Conservation (phyloP, 2,797 vertebrate genomes). For the Danio choprae region DNA sequence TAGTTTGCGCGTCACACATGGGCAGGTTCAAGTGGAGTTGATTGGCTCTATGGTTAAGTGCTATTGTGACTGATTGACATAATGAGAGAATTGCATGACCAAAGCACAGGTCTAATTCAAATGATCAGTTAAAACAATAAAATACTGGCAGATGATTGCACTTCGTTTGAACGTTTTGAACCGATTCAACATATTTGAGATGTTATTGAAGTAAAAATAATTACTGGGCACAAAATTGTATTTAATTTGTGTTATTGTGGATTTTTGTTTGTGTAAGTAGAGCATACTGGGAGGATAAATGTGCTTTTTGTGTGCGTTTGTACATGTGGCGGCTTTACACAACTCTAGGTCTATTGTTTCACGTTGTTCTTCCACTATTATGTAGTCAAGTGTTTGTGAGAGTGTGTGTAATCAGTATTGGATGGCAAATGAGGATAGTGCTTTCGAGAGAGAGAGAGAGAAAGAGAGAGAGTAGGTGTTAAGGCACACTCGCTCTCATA, state of each 20-base stretch:
- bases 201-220: background rate
- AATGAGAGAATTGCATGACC: background rate
- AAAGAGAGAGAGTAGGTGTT: background rate
- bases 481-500: slow-evolving; percentile 13
- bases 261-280: background rate
- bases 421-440: slow-evolving; percentile 21
- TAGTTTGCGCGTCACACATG: slow-evolving; percentile 17
- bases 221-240: background rate
- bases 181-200: background rate
- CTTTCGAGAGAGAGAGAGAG: slow-evolving; percentile 1
- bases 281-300: background rate
- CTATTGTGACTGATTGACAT: background rate
- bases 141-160: background rate
- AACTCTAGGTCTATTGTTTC: slow-evolving; percentile 5
- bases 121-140: background rate
- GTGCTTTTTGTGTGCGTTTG: background rate
- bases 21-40: background rate
- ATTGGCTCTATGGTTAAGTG: slow-evolving; percentile 8
- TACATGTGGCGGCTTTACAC: background rate
- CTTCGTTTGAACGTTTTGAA: background rate
- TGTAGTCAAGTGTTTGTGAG: slow-evolving; percentile 28
- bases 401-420: slow-evolving; percentile 28
- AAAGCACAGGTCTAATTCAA: background rate
- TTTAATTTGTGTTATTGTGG: background rate
- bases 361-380: background rate